These are phyloP conservation scores for Epirrita christyi DNA, from an alignment of 2,888 invertebrate species.

Conservation along the genomic window DNA sequence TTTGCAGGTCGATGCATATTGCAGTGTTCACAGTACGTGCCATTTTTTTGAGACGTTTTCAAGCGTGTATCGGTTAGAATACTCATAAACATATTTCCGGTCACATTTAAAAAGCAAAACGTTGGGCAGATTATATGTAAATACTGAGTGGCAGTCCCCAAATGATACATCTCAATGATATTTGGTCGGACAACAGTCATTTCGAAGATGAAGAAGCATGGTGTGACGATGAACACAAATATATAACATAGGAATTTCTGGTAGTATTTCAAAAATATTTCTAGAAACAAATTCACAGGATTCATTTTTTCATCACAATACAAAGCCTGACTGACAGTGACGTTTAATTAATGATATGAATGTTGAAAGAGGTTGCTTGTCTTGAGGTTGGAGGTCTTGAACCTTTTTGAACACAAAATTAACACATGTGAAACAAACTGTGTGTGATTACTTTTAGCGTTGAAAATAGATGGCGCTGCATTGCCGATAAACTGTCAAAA, in stretches of 20 bases:
- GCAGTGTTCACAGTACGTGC: slow-evolving; percentile 89
- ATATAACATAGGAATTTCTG: slow-evolving; percentile 47
- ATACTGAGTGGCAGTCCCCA: slow-evolving; percentile 44
- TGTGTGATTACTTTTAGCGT: too few species aligned
- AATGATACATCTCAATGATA: slow-evolving; percentile 45
- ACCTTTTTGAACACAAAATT: too few species aligned
- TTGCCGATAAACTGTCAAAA: too few species aligned
- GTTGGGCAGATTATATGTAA: slow-evolving; percentile 51
- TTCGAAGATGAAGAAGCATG: slow-evolving; percentile 59
- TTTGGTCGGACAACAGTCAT: slow-evolving; percentile 56
- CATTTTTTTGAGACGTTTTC: slow-evolving; percentile 38
- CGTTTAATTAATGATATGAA: slow-evolving; percentile 33
- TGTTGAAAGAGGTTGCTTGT: slow-evolving; percentile 17
- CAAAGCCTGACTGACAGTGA: slow-evolving; percentile 37
- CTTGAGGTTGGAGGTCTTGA: too few species aligned
- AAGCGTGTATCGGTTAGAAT: slow-evolving; percentile 54
- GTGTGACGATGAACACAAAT: slow-evolving; percentile 53
- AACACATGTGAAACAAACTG: too few species aligned
- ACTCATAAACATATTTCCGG: slow-evolving; percentile 63
- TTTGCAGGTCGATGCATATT: slow-evolving; percentile 88
- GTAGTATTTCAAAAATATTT: slow-evolving; percentile 22
- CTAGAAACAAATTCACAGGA: slow-evolving; percentile 13
- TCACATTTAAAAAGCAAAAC: slow-evolving; percentile 61
- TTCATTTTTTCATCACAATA: slow-evolving; percentile 18
- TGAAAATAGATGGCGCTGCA: too few species aligned